These are phyloP conservation scores for Microvelia longipes DNA, from an alignment of 1,140 invertebrate species.

Conservation along the genomic window DNA sequence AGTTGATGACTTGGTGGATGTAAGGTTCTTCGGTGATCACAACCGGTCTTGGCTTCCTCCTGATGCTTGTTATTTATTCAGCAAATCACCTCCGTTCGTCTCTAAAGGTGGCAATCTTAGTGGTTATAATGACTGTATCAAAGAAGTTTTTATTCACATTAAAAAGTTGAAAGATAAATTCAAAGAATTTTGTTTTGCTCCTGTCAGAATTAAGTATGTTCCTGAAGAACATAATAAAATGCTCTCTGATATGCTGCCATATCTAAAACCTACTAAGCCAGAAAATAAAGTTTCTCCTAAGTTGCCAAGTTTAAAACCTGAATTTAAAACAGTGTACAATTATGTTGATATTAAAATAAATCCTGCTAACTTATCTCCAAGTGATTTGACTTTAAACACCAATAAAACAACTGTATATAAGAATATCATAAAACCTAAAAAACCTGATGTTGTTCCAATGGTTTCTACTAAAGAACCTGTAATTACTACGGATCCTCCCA, in stretches of 20 bases:
- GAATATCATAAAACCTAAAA: too few species aligned
- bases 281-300: too few species aligned
- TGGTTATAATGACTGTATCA: not conserved
- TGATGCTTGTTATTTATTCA: slow-evolving; percentile 6
- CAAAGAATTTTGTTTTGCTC: not conserved
- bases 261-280: too few species aligned
- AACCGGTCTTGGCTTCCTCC: slow-evolving; percentile 39
- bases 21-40: slow-evolving; percentile 85
- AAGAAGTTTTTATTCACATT: not conserved
- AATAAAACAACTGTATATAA: too few species aligned
- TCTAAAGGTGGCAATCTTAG: not conserved
- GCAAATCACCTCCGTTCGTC: not conserved
- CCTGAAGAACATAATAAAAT: not conserved
- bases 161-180: not conserved
- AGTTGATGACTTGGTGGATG: slow-evolving; percentile 60
- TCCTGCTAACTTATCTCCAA: too few species aligned
- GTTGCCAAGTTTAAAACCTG: too few species aligned
- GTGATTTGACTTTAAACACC: too few species aligned
- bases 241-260: not conserved
- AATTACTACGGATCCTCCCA: too few species aligned
- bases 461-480: too few species aligned
- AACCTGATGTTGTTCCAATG: too few species aligned
- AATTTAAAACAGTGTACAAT: too few species aligned
- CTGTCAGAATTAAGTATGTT: not conserved
- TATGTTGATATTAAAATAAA: too few species aligned